phyloP scores from a whole-genome alignment of 2,888 invertebrate genomes.

The Drosophila limbata region DNA sequence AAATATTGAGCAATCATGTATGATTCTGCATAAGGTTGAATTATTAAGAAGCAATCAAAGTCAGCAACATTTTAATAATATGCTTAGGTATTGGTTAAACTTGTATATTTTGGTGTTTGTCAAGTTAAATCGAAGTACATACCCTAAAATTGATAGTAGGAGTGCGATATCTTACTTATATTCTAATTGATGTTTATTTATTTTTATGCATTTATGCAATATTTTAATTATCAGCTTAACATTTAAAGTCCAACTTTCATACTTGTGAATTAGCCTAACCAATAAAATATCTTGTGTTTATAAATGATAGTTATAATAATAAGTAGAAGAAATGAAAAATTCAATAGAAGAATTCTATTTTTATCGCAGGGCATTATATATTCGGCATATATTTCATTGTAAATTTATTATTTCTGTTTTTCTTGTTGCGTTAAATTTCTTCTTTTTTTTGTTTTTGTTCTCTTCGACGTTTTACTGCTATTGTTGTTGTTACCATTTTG shows the following conservation, averaged over 20 bases:
- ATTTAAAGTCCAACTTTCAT: no score
- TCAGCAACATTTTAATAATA: not conserved
- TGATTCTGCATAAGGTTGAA: not conserved
- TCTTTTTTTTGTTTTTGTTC: slow-evolving; percentile 13
- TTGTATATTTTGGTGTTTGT: not conserved
- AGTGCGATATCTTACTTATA: no score
- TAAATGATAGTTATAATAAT: not conserved
- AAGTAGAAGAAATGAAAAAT: not conserved
- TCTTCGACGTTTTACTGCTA: slow-evolving; percentile 10
- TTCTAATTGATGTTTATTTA: no score
- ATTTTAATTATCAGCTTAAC: no score
- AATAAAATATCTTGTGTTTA: not conserved
- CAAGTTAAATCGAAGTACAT: not conserved
- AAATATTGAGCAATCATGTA: not conserved
- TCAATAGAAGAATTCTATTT: not conserved
- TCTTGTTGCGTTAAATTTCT: slow-evolving; percentile 1
- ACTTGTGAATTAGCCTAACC: not conserved
- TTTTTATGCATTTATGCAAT: no score
- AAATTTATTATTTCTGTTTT: not conserved
- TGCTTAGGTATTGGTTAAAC: not conserved
- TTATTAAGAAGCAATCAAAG: not conserved
- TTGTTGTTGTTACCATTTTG: slow-evolving; percentile 54
- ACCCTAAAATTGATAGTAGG: not conserved
- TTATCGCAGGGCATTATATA: slow-evolving; percentile 12
- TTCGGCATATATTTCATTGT: slow-evolving; percentile 10